These are phyloP conservation scores for Drosophila yooni DNA, from an alignment of 2,888 invertebrate species.

Conservation along the genomic window DNA sequence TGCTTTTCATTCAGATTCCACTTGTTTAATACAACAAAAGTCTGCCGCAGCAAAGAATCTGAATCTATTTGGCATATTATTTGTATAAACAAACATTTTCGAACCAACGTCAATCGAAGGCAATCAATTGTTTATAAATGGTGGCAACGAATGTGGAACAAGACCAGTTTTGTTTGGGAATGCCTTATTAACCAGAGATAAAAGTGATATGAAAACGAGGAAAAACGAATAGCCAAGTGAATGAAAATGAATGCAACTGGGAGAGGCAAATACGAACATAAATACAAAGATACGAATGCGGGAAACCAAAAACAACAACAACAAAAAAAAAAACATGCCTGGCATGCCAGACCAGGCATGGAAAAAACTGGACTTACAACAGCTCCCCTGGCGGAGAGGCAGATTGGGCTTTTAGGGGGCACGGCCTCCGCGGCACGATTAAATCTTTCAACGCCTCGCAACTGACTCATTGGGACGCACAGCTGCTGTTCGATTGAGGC, in stretches of 20 bases:
- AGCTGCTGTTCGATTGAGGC: constrained; percentile 61
- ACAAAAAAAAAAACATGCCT: constrained; percentile 7
- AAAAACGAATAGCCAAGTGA: constrained; percentile 13
- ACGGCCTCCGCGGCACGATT: constrained; percentile 63
- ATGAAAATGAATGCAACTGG: constrained; percentile 31
- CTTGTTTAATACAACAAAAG: constrained; percentile 9
- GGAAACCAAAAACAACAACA: constrained; percentile 1
- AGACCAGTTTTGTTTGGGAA: constrained; percentile 16
- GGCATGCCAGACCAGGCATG: not conserved
- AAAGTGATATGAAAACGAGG: constrained; percentile 1
- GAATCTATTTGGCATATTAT: constrained; percentile 27
- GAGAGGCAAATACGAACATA: constrained; percentile 36
- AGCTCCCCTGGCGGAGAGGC: not conserved
- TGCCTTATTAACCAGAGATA: constrained; percentile 18
- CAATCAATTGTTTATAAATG: constrained; percentile 42
- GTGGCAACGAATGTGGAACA: constrained; percentile 9
- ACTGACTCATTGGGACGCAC: constrained; percentile 75
- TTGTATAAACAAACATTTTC: constrained; percentile 31
- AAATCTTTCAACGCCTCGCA: constrained; percentile 78
- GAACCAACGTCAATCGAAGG: constrained; percentile 46
- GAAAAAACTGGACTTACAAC: constrained; percentile 52
- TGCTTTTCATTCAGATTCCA: not conserved
- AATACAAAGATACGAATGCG: not conserved
- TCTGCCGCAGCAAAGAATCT: constrained; percentile 21
- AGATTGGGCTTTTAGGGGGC: constrained; percentile 51